These are phyloP conservation scores for Platorchestia sp. DNA, from an alignment of 1,140 invertebrate genomes.

Conservation along the genomic window DNA sequence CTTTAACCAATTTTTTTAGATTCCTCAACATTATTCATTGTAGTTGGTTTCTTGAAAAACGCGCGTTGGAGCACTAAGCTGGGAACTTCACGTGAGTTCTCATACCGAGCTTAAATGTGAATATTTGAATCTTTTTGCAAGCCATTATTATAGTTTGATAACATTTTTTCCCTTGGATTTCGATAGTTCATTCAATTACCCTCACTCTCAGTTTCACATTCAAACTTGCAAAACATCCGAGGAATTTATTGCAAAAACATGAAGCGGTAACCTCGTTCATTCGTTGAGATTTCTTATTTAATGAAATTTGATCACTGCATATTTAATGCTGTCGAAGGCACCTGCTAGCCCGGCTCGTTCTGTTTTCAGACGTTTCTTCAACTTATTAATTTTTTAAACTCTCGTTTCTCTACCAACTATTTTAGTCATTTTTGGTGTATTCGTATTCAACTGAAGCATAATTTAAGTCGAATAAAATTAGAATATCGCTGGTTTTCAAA, in stretches of 20 bases:
- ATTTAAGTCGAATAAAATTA: background rate
- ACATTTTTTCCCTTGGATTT: background rate
- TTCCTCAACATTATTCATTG: background rate
- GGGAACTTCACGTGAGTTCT: background rate
- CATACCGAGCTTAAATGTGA: background rate
- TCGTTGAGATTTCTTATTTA: background rate
- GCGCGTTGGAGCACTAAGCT: background rate
- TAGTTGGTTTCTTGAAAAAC: background rate
- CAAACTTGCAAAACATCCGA: background rate
- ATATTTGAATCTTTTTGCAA: background rate
- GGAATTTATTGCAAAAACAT: background rate
- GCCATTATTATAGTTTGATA: background rate
- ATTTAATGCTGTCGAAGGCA: background rate
- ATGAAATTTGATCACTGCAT: background rate
- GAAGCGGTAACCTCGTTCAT: background rate
- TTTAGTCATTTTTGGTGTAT: background rate
- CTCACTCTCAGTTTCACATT: background rate
- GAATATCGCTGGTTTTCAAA: background rate
- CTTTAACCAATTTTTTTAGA: too few relatives aligned
- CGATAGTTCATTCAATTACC: background rate
- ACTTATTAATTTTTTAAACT: background rate
- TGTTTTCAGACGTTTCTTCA: background rate
- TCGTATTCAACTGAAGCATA: background rate
- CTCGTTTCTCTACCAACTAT: background rate
- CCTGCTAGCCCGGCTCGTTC: background rate